Base-by-base conservation (phyloP, 2,113 vertebrate species). In the Grantiella picta region DNA sequence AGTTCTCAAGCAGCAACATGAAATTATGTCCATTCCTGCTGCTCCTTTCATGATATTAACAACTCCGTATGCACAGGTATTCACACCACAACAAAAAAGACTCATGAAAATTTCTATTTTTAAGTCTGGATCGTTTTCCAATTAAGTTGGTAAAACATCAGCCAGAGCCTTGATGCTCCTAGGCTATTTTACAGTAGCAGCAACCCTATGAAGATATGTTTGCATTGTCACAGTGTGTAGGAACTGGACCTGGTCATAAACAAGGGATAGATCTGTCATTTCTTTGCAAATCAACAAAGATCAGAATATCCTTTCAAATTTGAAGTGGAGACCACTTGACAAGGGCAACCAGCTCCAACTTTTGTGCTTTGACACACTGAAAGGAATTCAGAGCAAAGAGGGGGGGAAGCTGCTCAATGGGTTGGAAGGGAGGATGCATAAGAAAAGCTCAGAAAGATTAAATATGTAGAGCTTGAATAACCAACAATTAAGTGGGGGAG, bases 381-480 rank as follows among this genome's bases (percentile, higher is more conserved):
- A 86, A 83, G 10, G 35, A 66, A 52, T 27, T 82, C 56, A 45
- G 76, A 83, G 31, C 47, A 86, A 90, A 77, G 49, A 1, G 10
- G 19, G 19, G 20, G 12, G 27, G 44, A 19, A 85, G 75, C 79
- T 31, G 59, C 27, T 89, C 66, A 89, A 92, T 82, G 64, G 65
- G 4, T 79, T 91, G 71, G 53, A 96, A 82, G 23, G 33, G 64
- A 68, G 71, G 66, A 90, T 79, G 83, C 54, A 5, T 35, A 72
- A 96, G 85, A 94, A 96, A 96, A 86, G n/a, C 53, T 89, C 29
- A 90, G 36, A 79, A 78, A 91, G 69, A 95, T 96, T 97, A 97
- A 97, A 95, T 96, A 96, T 80, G 95, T 95, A 96, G 84, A 96
- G 91, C 96, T 96, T 96, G 88, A 91, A 78, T 96, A 96, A 94